These are phyloP conservation scores for Synanthedon formicaeformis DNA, from an alignment of 2,888 invertebrate genomes.

Conservation along the genomic window DNA sequence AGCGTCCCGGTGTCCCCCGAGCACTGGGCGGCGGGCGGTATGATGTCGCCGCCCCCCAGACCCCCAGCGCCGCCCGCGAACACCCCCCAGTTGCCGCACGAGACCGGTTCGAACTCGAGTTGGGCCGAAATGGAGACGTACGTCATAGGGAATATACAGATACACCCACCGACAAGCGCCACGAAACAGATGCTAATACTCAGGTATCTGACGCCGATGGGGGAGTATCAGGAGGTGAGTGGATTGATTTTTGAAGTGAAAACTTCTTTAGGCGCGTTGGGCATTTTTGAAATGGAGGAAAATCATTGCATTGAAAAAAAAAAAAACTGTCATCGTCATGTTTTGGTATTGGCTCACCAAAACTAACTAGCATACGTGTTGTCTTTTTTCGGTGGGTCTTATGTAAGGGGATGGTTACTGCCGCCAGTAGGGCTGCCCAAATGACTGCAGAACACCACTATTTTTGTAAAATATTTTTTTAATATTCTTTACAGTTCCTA, in stretches of 20 bases:
- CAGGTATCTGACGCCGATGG: slow-evolving; percentile 95
- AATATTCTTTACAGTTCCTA: slow-evolving; percentile 73
- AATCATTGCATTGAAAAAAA: no score
- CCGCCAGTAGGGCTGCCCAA: no score
- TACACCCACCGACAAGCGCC: slow-evolving; percentile 88
- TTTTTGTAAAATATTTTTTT: no score
- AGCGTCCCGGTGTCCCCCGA: slow-evolving; percentile 23
- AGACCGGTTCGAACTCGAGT: slow-evolving; percentile 84
- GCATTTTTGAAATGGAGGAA: no score
- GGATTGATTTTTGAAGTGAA: neutral
- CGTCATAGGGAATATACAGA: slow-evolving; percentile 87
- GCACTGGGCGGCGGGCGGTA: slow-evolving; percentile 22
- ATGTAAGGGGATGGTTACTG: no score
- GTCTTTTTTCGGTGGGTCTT: no score
- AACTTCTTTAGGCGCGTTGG: no score
- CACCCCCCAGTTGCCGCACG: slow-evolving; percentile 22
- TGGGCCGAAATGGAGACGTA: slow-evolving; percentile 93
- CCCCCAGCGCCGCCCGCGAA: slow-evolving; percentile 23
- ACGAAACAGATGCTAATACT: slow-evolving; percentile 94
- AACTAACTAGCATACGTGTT: no score
- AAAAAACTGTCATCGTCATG: no score
- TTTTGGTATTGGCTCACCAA: no score
- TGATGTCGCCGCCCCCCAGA: slow-evolving; percentile 57
- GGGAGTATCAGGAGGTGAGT: slow-evolving; percentile 93
- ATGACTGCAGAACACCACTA: no score